Conservation (phyloP, 2,888 invertebrate genomes). For the Cactoblastis cactorum region DNA sequence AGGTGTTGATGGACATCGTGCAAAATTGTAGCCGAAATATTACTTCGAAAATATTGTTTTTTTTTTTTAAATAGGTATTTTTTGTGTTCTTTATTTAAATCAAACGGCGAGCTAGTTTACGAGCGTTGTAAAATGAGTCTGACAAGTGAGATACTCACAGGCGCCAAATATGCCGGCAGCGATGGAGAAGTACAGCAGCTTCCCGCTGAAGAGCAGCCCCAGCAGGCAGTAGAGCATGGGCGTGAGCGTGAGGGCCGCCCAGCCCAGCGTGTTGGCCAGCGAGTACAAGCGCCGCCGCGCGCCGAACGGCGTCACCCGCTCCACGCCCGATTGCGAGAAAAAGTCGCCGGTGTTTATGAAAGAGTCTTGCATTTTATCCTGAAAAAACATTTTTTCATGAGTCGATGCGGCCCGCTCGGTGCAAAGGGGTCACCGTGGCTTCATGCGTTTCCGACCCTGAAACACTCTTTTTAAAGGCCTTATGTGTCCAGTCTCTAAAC, state of each 20-base stretch:
- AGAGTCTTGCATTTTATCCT: slow-evolving; percentile 87
- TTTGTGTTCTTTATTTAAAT: too few species aligned
- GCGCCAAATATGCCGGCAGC: slow-evolving; percentile 84
- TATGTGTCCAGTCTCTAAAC: too few species aligned
- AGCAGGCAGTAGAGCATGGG: slow-evolving; percentile 86
- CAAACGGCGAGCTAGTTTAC: too few species aligned
- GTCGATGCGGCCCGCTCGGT: too few species aligned
- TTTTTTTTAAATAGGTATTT: too few species aligned
- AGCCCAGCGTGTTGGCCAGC: slow-evolving; percentile 84
- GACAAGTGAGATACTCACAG: slow-evolving; percentile 90
- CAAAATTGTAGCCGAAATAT: too few species aligned
- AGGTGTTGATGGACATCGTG: too few species aligned
- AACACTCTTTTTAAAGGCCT: too few species aligned
- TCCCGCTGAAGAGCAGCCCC: slow-evolving; percentile 84
- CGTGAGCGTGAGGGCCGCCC: slow-evolving; percentile 83
- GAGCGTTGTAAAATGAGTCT: too few species aligned
- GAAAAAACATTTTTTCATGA: slow-evolving; percentile 30
- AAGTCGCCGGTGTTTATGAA: slow-evolving; percentile 88
- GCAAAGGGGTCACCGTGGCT: too few species aligned
- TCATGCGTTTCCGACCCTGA: too few species aligned
- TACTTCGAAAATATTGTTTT: too few species aligned
- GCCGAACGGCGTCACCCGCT: slow-evolving; percentile 79
- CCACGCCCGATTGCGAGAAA: slow-evolving; percentile 86
- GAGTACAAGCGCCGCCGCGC: slow-evolving; percentile 82
- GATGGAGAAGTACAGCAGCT: slow-evolving; percentile 83